These are phyloP conservation scores for Anoplophora glabripennis DNA, from an alignment of 1,140 invertebrate species.

Conservation along the genomic window DNA sequence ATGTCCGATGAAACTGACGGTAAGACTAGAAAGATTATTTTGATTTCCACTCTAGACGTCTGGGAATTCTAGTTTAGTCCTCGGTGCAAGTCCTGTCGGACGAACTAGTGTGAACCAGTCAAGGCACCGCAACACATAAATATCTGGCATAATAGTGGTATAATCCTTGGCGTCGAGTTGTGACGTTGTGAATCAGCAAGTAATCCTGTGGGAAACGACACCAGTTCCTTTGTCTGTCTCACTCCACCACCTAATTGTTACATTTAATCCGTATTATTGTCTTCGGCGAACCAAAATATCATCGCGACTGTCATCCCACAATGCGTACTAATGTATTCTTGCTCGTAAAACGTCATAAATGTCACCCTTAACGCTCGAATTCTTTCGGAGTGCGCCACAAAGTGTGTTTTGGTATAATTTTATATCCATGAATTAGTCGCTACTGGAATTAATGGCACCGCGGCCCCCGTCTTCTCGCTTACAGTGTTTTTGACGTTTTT, in stretches of 20 bases:
- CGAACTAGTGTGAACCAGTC: too few species aligned
- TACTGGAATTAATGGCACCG: too few species aligned
- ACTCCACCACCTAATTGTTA: conserved; percentile 46
- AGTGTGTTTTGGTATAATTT: conserved; percentile 22
- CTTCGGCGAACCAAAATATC: conserved; percentile 30
- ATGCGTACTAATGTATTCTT: conserved; percentile 39
- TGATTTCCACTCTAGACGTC: too few species aligned
- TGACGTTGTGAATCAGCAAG: conserved; percentile 47
- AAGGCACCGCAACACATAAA: conserved; percentile 5
- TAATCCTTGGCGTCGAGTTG: conserved; percentile 16
- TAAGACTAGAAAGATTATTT: too few species aligned
- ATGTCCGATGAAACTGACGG: too few species aligned
- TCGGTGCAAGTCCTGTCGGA: too few species aligned
- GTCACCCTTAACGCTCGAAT: conserved; percentile 26
- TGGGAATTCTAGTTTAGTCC: too few species aligned
- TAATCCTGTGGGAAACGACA: conserved; percentile 47
- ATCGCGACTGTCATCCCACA: conserved; percentile 37
- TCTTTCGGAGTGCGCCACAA: conserved; percentile 11
- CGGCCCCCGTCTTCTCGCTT: too few species aligned
- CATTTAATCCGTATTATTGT: conserved; percentile 49
- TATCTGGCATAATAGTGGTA: conserved; percentile 17
- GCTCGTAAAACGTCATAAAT: conserved; percentile 47
- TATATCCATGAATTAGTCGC: conserved; percentile 3
- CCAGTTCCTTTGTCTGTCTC: conserved; percentile 30
- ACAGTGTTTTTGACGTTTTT: too few species aligned